Evolutionary conservation across 1,140 invertebrate genomes (phyloP), one percentile per base, ranked within the genome.

Genomic region (Ceratoteleas bidentatus): DNA sequence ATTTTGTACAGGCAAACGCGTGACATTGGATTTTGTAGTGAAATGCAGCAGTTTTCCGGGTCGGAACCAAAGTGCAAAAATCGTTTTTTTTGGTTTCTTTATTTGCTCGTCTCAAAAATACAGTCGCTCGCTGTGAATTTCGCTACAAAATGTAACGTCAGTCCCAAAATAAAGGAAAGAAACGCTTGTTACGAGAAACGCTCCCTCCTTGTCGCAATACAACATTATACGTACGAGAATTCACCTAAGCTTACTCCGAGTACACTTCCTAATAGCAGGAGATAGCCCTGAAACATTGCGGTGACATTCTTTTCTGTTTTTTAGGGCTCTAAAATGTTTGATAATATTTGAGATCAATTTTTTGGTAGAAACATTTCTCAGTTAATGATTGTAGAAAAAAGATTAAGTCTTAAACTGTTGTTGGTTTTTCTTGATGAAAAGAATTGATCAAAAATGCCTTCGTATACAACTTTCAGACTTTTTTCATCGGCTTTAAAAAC

Each of bases 241-340:
- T 86, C 58, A 81, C 70, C 66, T 88, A 89, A 89, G 85, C 82
- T 88, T 89, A 89, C 64, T 65, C 72, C 53, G 70, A 87, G 87
- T 87, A 87, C 52, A 79, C 65, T 24, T 24, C 24, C 24, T 24
- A 24, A 24, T 24, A 24, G 24, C 24, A 24, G 24, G 4, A 24
- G 24, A 24, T 24, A 24, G 24, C 24, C 24, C 24, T 24, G 24
- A 24, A 24, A 24, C 24, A 24, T 24, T 24, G 1, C 24, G 24
- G 24, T 24, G 24, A 24, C 24, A 24, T 24, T 24, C 4, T 24
- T 24, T 24, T 24, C 24, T 24, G 4, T 24, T 24, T 24, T 24
- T 24, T 24, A 24, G 24, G 24, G 4, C 24, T 24, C 24, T 24
- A 24, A 24, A 24, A 24, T 24, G 24, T 24, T 24, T 24, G 24